Evolutionary conservation across 2,113 vertebrate genomes (phyloP), one percentile per base, ranked within the genome.

Genomic region (Ascaphus truei): DNA sequence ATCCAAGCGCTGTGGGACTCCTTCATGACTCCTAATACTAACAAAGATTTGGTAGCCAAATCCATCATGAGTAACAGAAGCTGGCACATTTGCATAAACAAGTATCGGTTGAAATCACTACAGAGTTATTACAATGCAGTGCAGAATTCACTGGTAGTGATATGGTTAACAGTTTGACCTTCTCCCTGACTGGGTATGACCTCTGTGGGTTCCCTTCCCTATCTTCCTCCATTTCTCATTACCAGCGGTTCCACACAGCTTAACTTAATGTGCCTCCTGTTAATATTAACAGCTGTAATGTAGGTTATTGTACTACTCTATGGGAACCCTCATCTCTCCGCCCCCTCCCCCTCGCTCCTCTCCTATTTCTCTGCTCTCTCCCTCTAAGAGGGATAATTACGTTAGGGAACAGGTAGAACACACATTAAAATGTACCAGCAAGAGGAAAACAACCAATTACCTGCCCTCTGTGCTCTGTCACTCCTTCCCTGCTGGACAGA

Each of bases 221-320:
- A 18, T 34, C 11, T 7, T 30, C 23, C 13, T 23, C 4, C 31
- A 33, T 47, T 58, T 45, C 8, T 58, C 8, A 48, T 68, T 47
- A 22, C 5, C 55, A 12, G 11, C 11, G n/a, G 65, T 68, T 68
- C 65, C 43, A 50, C 39, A 59, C 50, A 37, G 25, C 23, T 50
- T 59, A 20, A 59, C 43, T 36, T 68, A 50, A 50, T 59, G 53
- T 34, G 4, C 23, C 22, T 23, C 4, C 53, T 26, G 65, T 68
- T 68, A 68, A 68, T 68, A 68, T 68, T 68, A 68, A 68, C 65
- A 59, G 30, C 34, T 22, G 3, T 58, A 57, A 52, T 48, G 10
- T 15, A 65, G 53, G 5, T 8, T 37, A 13, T 30, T 53, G 9
- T 37, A 26, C 25, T 7, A 20, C 41, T 4, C 7, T 45, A n/a